A percentile compares a stretch with the other conserved stretches of the same genome.
Conservation (phyloP, 2,113 vertebrate genomes). For the Megaceryle torquata region DNA sequence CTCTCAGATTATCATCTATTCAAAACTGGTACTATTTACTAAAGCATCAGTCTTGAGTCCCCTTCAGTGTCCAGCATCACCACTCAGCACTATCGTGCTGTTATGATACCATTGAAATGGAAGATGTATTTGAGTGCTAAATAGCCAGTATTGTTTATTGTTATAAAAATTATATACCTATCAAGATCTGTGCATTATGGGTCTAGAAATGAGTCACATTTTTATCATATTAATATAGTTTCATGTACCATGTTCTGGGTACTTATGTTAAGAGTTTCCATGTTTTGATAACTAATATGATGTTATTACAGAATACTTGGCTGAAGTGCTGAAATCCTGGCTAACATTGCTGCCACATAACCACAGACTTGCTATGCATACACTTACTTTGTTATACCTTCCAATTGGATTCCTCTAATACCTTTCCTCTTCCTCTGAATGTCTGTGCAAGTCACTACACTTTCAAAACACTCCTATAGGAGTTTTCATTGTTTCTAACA, state of each 20-base stretch:
- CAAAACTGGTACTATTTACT: background rate
- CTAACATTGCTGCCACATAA: background rate
- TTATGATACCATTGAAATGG: background rate
- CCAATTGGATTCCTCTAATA: background rate
- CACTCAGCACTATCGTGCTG: background rate
- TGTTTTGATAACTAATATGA: background rate
- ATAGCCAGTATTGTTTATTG: background rate
- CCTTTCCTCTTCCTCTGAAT: background rate
- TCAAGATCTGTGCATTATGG: background rate
- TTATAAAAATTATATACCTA: background rate
- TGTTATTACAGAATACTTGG: background rate
- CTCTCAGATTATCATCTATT: background rate
- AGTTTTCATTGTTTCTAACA: background rate
- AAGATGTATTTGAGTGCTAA: background rate
- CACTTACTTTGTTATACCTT: background rate
- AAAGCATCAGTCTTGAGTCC: background rate
- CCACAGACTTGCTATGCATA: accelerated
- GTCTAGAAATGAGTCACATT: background rate
- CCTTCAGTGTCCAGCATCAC: background rate
- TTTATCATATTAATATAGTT: background rate
- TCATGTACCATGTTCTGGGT: background rate
- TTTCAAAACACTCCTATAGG: background rate
- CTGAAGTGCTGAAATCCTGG: background rate
- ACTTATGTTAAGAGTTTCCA: background rate
- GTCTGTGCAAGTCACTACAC: background rate